These are phyloP conservation scores for Panthera uncia DNA, from an alignment of 2,113 vertebrate genomes.

Conservation along the genomic window DNA sequence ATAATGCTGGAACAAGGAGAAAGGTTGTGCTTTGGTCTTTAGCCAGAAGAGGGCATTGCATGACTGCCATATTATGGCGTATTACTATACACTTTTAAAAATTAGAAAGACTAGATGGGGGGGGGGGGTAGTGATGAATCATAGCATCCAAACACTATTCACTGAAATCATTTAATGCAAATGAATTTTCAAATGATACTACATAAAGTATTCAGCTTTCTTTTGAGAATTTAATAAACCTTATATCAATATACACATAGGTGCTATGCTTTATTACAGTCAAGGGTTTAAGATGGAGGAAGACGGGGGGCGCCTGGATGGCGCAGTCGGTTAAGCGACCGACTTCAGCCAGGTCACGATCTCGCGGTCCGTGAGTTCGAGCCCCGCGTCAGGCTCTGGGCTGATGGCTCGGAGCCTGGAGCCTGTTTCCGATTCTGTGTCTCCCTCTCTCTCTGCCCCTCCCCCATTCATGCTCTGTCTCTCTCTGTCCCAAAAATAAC, in stretches of 20 bases:
- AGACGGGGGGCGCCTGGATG: too few species aligned
- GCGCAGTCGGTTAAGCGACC: too few species aligned
- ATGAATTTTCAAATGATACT: neutral
- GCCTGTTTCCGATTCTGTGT: too few species aligned
- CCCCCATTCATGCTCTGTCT: too few species aligned
- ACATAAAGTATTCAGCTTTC: neutral
- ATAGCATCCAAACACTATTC: neutral
- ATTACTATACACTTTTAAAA: neutral
- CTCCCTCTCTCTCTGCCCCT: too few species aligned
- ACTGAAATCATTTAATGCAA: neutral
- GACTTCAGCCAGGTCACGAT: too few species aligned
- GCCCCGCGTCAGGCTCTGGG: too few species aligned
- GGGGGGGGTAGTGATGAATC: neutral
- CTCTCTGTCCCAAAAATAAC: too few species aligned
- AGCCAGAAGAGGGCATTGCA: constrained; percentile 62
- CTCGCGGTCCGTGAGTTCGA: too few species aligned
- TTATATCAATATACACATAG: neutral
- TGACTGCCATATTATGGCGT: neutral
- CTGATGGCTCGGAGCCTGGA: too few species aligned
- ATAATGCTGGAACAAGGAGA: neutral
- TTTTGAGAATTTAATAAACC: neutral
- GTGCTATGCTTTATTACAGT: neutral
- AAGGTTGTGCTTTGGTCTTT: neutral
- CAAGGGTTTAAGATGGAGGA: neutral
- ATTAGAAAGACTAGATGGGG: neutral